These are phyloP conservation scores for Sitobion miscanthi DNA, from an alignment of 1,140 invertebrate species.

Conservation along the genomic window DNA sequence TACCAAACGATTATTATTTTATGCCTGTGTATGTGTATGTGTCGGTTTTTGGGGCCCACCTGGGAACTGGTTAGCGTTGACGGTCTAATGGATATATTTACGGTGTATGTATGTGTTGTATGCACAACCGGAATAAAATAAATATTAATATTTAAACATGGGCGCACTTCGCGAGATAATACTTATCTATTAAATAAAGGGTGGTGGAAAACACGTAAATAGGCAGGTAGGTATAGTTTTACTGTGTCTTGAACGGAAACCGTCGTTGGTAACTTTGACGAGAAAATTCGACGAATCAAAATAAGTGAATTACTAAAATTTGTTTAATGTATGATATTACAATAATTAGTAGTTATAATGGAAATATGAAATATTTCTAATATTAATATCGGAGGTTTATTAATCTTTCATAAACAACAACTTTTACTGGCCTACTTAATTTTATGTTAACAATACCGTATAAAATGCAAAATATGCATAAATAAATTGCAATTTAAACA, in stretches of 20 bases:
- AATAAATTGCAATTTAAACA: constrained; percentile 5
- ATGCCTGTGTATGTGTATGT: constrained; percentile 31
- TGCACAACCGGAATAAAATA: constrained; percentile 51
- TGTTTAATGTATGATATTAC: neutral
- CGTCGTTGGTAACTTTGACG: neutral
- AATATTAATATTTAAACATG: constrained; percentile 50
- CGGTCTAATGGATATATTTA: constrained; percentile 54
- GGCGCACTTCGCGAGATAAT: constrained; percentile 22
- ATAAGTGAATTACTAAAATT: neutral
- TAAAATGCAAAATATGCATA: constrained; percentile 35
- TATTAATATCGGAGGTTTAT: constrained; percentile 26
- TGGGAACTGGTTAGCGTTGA: constrained; percentile 56
- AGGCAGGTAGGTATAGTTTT: neutral
- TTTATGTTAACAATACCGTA: neutral
- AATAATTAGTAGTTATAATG: neutral
- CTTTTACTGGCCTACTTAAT: constrained; percentile 45
- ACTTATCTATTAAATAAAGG: neutral
- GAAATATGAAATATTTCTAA: neutral
- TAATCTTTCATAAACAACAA: constrained; percentile 4
- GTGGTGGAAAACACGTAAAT: neutral
- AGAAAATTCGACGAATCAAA: neutral
- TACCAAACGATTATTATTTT: constrained; percentile 54
- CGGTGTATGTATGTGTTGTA: constrained; percentile 10
- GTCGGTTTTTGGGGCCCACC: constrained; percentile 54
- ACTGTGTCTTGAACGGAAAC: neutral